Evolutionary conservation across 1,140 invertebrate species (phyloP).

Genomic region (Drosophila parvula): DNA sequence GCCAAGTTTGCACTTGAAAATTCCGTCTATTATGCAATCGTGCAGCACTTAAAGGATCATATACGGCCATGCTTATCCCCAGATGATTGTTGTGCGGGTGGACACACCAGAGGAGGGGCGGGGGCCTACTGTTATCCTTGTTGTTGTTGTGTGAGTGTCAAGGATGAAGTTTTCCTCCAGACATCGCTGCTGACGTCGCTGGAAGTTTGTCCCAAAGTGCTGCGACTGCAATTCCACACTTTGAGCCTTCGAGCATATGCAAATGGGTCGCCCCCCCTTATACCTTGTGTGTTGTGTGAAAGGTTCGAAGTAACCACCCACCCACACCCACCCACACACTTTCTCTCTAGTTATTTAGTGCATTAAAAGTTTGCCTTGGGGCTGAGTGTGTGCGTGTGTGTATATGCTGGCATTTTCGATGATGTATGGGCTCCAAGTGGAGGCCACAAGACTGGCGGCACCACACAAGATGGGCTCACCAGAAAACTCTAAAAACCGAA

Average conservation of each 20-base stretch:
- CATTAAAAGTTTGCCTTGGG: conserved; percentile 46
- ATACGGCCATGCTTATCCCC: conserved; percentile 33
- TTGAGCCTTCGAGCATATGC: conserved; percentile 17
- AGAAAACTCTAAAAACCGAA: neutral
- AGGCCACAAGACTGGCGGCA: neutral
- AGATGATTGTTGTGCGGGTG: conserved; percentile 13
- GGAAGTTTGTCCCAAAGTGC: conserved; percentile 41
- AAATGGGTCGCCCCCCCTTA: neutral
- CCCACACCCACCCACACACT: conserved; percentile 8
- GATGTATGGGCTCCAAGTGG: conserved; percentile 29
- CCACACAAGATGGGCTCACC: conserved; percentile 7
- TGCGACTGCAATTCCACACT: conserved; percentile 27
- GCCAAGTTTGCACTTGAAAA: conserved; percentile 37
- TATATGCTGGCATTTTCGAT: conserved; percentile 1
- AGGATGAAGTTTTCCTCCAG: conserved; percentile 36
- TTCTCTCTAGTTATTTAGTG: conserved; percentile 52
- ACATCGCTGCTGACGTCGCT: conserved; percentile 21
- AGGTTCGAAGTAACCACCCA: neutral
- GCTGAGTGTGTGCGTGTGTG: neutral
- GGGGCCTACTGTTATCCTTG: neutral
- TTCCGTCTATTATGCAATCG: conserved; percentile 21
- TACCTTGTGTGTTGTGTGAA: neutral
- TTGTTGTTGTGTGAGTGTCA: neutral
- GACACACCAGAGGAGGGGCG: too few species aligned
- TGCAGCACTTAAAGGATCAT: conserved; percentile 41